phyloP scores from a whole-genome alignment of 2,888 invertebrate genomes.

The Caenorhabditis panamensis region DNA sequence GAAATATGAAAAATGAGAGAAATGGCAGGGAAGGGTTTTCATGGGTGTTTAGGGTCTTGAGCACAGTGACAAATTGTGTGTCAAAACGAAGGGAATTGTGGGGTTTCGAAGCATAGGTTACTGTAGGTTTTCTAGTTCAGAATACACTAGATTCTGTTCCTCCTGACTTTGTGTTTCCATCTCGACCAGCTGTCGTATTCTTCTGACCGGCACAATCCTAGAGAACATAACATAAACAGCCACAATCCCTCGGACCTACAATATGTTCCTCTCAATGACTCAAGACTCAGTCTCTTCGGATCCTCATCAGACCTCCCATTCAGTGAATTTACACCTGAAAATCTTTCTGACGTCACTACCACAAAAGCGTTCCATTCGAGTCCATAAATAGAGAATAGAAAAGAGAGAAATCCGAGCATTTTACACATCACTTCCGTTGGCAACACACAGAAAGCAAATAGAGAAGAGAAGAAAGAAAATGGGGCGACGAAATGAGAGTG shows the following conservation, averaged over 20 bases:
- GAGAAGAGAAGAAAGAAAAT: conserved; percentile 23
- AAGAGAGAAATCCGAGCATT: conserved; percentile 35
- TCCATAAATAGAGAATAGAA: conserved; percentile 10
- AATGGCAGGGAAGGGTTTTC: not conserved
- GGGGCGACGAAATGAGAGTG: conserved; percentile 28
- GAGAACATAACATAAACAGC: not conserved
- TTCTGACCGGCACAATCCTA: no score
- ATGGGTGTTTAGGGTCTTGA: not conserved
- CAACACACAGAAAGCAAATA: conserved; percentile 39
- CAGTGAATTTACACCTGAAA: no score
- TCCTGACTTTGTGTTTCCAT: no score
- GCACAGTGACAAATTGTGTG: not conserved
- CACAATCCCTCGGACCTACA: not conserved
- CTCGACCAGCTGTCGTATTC: no score
- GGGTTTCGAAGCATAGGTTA: no score
- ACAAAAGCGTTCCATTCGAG: not conserved
- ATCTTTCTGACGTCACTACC: not conserved
- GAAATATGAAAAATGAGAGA: not conserved
- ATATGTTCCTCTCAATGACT: not conserved
- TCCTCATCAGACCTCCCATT: not conserved
- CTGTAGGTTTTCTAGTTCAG: no score
- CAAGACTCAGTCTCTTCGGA: no score
- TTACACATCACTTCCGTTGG: conserved; percentile 41
- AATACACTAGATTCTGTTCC: no score
- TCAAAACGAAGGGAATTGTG: not conserved